A percentile compares a stretch with the other conserved stretches of the same genome.
phyloP scores from a whole-genome alignment of 2,888 invertebrate genomes.

The Lacanobia oleracea region DNA sequence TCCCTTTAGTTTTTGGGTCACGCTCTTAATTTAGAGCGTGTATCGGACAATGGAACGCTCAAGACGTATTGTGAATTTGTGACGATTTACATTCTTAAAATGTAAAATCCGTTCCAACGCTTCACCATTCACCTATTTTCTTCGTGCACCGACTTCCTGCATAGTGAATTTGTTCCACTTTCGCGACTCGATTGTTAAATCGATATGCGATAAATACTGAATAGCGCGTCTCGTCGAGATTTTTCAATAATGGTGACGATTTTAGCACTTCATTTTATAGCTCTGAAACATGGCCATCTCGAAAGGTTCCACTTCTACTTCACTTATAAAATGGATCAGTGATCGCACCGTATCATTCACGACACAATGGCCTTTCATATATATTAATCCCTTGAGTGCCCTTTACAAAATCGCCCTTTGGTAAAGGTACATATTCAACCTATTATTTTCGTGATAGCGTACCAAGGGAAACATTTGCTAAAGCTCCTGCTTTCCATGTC shows the following conservation, averaged over 20 bases:
- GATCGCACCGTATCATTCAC: not conserved
- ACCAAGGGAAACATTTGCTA: not conserved
- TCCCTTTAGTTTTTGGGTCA: constrained; percentile 23
- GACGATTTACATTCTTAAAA: not conserved
- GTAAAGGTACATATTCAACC: not conserved
- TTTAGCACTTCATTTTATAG: not conserved
- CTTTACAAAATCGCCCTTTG: constrained; percentile 16
- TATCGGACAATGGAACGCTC: not conserved
- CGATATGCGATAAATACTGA: constrained; percentile 23
- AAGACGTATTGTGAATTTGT: not conserved
- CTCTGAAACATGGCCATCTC: not conserved
- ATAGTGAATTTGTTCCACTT: constrained; percentile 10
- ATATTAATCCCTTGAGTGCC: not conserved
- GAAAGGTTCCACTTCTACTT: not conserved
- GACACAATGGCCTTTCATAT: not conserved
- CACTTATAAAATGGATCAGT: not conserved
- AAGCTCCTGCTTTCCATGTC: not conserved
- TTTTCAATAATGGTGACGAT: not conserved
- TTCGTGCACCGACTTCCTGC: constrained; percentile 2
- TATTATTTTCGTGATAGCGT: not conserved
- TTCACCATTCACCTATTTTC: not conserved
- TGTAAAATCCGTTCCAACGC: not conserved
- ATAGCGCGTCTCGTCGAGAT: not conserved
- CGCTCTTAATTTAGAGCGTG: constrained; percentile 18
- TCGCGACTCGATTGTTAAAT: constrained; percentile 13